Base-by-base conservation (phyloP, 2,797 vertebrate genomes). In the Anniella stebbinsi region DNA sequence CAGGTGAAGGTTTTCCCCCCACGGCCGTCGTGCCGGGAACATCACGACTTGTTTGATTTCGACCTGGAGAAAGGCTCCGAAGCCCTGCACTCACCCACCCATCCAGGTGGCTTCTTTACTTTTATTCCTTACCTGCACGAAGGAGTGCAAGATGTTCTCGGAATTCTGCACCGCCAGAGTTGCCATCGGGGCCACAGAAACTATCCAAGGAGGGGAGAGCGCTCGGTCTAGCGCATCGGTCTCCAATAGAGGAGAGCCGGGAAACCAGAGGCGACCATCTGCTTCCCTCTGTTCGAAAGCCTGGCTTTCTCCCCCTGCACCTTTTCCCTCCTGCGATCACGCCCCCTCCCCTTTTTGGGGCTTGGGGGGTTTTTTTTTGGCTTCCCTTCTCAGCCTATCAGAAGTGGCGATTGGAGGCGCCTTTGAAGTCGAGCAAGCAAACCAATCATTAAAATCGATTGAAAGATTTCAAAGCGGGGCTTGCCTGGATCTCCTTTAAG, bases 101-200 rank as follows among this genome's bases (percentile, higher is more conserved):
- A 38, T 1, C 70, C 51, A 60, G n/a, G 51, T 5, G 72, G 23
- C 12, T 8, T 6, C 41, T 8, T 21, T 60, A n/a, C 84, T 80
- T 78, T 15, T 15, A 2, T 45, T 5, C 57, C 97, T 91, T 96
- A 98, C 98, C 98, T 98, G 98, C 93, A 98, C 94, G 95, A 98
- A 98, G 67, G 97, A 97, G 94, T 98, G 97, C 87, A 98, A 96
- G 96, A 97, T 97, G 95, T 97, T 98, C 93, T 98, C 98, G 95
- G 98, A 69, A 28, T 69, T 98, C 88, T 97, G 97, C 91, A 98
- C 97, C 72, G 97, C 97, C 95, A 98, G 95, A 60, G 70, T 66
- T 67, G 80, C 89, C 85, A 66, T 90, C 23, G 48, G 75, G 69
- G 51, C 86, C 98, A 97, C 33, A 6, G n/a, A n/a, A 45, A 73